A percentile compares a stretch with the other conserved stretches of the same genome.
phyloP scores from a whole-genome alignment of 1,140 invertebrate species.

The Hycleus phaleratus region DNA sequence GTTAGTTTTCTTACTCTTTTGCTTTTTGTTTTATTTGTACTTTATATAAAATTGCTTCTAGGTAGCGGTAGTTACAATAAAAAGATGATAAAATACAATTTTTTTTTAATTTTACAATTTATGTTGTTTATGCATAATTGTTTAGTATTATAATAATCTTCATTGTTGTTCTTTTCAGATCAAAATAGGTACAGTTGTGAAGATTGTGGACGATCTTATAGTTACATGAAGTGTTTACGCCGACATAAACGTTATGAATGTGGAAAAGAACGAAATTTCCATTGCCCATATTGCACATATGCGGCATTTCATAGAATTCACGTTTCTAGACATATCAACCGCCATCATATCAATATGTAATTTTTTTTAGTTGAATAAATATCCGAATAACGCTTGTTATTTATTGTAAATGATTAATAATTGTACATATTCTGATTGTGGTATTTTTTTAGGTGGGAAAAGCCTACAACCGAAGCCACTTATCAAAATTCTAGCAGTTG shows the following conservation, averaged over 20 bases:
- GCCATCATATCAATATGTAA: too few species aligned
- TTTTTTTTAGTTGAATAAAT: too few species aligned
- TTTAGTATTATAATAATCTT: too few species aligned
- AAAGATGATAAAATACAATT: constrained; percentile 12
- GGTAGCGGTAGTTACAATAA: constrained; percentile 30
- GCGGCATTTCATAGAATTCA: constrained; percentile 21
- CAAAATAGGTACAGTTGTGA: background rate
- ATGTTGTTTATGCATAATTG: too few species aligned
- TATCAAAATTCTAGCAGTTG: constrained; percentile 27
- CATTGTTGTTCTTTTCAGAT: background rate
- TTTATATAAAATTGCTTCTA: constrained; percentile 21
- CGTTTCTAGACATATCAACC: background rate
- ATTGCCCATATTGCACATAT: constrained; percentile 21
- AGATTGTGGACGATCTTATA: constrained; percentile 49
- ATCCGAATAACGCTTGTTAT: too few species aligned
- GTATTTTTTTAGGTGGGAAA: constrained; percentile 3
- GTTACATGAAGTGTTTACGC: constrained; percentile 46
- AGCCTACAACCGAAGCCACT: constrained; percentile 4
- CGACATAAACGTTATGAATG: constrained; percentile 57
- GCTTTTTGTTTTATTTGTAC: constrained; percentile 13
- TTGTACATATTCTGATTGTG: too few species aligned
- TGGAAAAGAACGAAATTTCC: constrained; percentile 40
- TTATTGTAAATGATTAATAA: too few species aligned
- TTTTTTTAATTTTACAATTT: constrained; percentile 1
- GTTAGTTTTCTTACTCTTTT: constrained; percentile 13